Conservation (phyloP, 2,888 invertebrate species). For the Schizotus pectinicornis region DNA sequence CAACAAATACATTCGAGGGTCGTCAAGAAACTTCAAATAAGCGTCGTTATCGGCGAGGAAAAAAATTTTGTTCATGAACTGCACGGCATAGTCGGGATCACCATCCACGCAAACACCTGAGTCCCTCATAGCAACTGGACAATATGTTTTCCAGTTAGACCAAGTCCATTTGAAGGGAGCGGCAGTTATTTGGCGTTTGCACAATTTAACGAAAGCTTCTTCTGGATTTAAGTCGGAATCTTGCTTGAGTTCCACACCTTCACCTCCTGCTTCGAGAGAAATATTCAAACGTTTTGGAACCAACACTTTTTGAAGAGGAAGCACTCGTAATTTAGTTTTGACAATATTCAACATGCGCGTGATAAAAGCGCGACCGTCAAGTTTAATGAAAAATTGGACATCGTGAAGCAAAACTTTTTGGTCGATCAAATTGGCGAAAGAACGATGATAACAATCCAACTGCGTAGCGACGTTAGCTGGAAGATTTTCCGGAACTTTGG, state of each 20-base stretch:
- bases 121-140: conserved; percentile 67
- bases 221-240: conserved; percentile 30
- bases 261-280: conserved; percentile 5
- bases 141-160: conserved; percentile 65
- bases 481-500: conserved; percentile 61
- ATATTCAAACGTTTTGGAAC: conserved; percentile 49
- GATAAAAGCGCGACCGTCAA: conserved; percentile 64
- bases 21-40: conserved; percentile 63
- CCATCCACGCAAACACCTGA: conserved; percentile 63
- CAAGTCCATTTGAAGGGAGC: conserved; percentile 57
- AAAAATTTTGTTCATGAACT: conserved; percentile 68
- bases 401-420: conserved; percentile 62
- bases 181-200: conserved; percentile 45
- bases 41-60: conserved; percentile 63
- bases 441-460: conserved; percentile 61
- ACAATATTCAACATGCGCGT: conserved; percentile 62
- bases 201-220: conserved; percentile 51
- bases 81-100: conserved; percentile 62
- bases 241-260: no score
- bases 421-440: conserved; percentile 60
- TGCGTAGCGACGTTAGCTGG: conserved; percentile 58
- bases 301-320: conserved; percentile 52
- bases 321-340: conserved; percentile 55
- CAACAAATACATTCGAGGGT: conserved; percentile 68
- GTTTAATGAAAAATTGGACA: conserved; percentile 63